Evolutionary conservation across 1,140 invertebrate genomes (phyloP), one percentile per base, ranked within the genome.

Genomic region (Zaprionus vittiger): DNA sequence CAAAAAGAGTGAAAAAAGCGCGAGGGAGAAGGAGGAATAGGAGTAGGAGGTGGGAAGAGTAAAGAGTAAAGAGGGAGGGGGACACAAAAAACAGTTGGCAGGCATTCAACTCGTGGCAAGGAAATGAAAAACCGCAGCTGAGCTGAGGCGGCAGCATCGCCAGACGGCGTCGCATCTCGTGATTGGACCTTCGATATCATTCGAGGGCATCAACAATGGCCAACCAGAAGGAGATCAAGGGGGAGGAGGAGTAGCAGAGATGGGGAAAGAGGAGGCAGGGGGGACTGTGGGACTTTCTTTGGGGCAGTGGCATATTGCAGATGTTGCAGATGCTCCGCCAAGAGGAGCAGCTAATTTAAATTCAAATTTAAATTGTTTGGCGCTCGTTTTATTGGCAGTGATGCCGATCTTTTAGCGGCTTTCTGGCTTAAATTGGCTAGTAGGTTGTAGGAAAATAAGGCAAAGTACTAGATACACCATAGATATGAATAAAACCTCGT

Each of bases 311-410:
- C 61, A 61, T 78, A 66, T 81, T 78, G 81, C 78, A 75, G 73
- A 73, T 64, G 69, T 52, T 55, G 64, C 64, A 68, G 54, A 20
- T 20, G 20, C 20, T 20, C 64, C 64, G 65, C 59, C 55, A 57
- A 77, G 64, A 67, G 79, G 64, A 67, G 75, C 59, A 77, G 76
- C 81, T 90, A 90, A 90, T 90, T 90, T 90, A 85, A 89, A 90
- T 82, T 89, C 79, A 89, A 89, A 90, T 85, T 90, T 74, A 90
- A 90, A 90, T 90, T 85, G 76, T 81, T 89, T 74, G 79, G 72
- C 77, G 71, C 73, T 77, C 77, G 70, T 80, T 80, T 86, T 86
- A 86, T 86, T 82, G 77, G 61, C 77, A 82, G 70, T 56, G 26
- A 34, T 49, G 37, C 12, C 5, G 56, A 26, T 20, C 17, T 15